Evolutionary conservation across 2,113 vertebrate genomes (phyloP).

Genomic region (Atrichornis clamosus): DNA sequence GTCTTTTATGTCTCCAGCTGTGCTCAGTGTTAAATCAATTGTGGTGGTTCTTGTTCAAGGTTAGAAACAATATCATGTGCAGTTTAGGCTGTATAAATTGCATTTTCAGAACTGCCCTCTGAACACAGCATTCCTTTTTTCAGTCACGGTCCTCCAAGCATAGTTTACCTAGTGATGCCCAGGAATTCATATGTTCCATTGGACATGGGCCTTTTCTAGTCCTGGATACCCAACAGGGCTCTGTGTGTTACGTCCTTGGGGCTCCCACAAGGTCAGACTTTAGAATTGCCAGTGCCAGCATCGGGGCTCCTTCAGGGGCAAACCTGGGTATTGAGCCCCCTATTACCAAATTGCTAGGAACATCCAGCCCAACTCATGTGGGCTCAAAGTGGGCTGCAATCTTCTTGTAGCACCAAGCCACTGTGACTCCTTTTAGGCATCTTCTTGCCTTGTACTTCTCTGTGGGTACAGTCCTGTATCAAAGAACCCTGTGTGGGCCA

Average conservation of each 20-base stretch:
- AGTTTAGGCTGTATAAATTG: not conserved
- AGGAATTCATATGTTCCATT: not conserved
- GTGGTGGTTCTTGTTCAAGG: not conserved
- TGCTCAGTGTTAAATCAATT: not conserved
- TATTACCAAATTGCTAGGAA: not conserved
- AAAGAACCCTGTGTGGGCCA: not conserved
- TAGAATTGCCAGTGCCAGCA: not conserved
- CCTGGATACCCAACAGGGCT: not conserved
- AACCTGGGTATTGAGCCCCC: not conserved
- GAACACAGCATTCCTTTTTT: not conserved
- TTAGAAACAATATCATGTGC: not conserved
- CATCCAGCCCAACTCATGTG: not conserved
- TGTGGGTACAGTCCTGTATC: too few relatives aligned
- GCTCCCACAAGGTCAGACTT: not conserved
- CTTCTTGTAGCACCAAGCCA: not conserved
- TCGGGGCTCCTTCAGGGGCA: not conserved
- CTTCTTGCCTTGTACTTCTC: not conserved
- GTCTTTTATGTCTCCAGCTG: not conserved
- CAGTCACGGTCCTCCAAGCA: fast-evolving
- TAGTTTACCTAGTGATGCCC: not conserved
- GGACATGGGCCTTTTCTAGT: not conserved
- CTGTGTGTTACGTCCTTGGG: not conserved
- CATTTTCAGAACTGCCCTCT: not conserved
- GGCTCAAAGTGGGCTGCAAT: not conserved
- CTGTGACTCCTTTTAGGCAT: not conserved